These are phyloP conservation scores for Sternarchorhynchus goeldii DNA, from an alignment of 2,797 vertebrate species.

Conservation along the genomic window DNA sequence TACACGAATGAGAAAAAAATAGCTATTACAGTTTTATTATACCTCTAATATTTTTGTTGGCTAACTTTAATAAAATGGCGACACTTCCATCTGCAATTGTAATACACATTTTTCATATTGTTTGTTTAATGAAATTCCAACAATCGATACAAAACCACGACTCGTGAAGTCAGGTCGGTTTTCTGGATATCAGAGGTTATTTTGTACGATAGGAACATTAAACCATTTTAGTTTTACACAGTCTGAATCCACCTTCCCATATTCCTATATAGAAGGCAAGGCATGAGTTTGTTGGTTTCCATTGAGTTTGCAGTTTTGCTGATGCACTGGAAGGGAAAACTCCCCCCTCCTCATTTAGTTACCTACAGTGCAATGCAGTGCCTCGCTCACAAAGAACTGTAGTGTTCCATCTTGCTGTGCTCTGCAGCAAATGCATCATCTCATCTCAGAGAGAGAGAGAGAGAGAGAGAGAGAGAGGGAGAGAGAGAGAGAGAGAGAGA, in stretches of 20 bases:
- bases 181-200: neutral
- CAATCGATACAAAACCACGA: too few species aligned
- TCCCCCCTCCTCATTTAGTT: conserved; percentile 41
- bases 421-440: conserved; percentile 62
- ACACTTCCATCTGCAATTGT: too few species aligned
- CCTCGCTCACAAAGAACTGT: conserved; percentile 41
- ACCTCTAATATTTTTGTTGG: too few species aligned
- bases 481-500: neutral
- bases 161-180: neutral
- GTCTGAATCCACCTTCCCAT: conserved; percentile 1
- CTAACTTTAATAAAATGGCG: too few species aligned
- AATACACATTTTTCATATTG: too few species aligned
- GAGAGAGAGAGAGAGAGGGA: conserved; percentile 10
- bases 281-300: conserved; percentile 26
- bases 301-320: conserved; percentile 58
- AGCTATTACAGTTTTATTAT: too few species aligned
- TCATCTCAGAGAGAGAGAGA: conserved; percentile 16
- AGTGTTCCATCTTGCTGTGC: conserved; percentile 49
- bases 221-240: conserved; percentile 6
- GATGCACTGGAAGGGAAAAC: conserved; percentile 59
- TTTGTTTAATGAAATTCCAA: too few species aligned
- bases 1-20: too few species aligned
- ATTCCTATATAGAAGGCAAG: neutral
- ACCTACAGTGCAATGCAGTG: conserved; percentile 66
- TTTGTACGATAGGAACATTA: neutral